Conservation (phyloP, 2,888 invertebrate species). For the Teleogryllus oceanicus region DNA sequence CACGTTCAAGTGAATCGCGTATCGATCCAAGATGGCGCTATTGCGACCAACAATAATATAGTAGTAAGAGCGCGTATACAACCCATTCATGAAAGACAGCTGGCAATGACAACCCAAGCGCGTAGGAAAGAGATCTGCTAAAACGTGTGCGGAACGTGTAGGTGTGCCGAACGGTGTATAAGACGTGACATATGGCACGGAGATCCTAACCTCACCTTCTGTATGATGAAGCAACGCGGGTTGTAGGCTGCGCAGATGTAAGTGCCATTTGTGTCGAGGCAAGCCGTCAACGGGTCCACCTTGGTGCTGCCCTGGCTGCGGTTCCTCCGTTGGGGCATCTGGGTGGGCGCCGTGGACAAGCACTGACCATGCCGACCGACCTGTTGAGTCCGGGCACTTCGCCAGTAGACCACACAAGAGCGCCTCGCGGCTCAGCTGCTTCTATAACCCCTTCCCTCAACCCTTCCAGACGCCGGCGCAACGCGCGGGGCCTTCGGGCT, state of each 20-base stretch:
- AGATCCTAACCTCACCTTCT: conserved; percentile 53
- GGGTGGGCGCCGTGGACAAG: conserved; percentile 38
- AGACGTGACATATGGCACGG: conserved; percentile 29
- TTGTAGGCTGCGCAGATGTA: conserved; percentile 62
- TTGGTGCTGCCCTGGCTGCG: conserved; percentile 37
- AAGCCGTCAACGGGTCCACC: conserved; percentile 44
- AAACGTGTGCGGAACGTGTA: not conserved
- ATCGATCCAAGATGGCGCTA: conserved; percentile 41
- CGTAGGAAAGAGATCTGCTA: not conserved
- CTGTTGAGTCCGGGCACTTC: conserved; percentile 49
- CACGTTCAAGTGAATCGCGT: conserved; percentile 31
- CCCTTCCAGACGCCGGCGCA: no score
- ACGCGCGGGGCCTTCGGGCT: no score
- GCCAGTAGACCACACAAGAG: conserved; percentile 27
- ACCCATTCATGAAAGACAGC: no score
- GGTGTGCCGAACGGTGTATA: not conserved
- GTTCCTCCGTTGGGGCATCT: conserved; percentile 49
- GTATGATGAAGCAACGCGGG: conserved; percentile 62
- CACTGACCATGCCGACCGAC: conserved; percentile 47
- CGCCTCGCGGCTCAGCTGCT: not conserved
- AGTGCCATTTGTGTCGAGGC: conserved; percentile 55
- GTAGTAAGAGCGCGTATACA: not conserved
- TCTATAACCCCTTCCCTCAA: no score
- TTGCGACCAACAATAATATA: conserved; percentile 27
- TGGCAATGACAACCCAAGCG: not conserved